Conservation (phyloP, 2,113 vertebrate genomes). For the Lates calcarifer region DNA sequence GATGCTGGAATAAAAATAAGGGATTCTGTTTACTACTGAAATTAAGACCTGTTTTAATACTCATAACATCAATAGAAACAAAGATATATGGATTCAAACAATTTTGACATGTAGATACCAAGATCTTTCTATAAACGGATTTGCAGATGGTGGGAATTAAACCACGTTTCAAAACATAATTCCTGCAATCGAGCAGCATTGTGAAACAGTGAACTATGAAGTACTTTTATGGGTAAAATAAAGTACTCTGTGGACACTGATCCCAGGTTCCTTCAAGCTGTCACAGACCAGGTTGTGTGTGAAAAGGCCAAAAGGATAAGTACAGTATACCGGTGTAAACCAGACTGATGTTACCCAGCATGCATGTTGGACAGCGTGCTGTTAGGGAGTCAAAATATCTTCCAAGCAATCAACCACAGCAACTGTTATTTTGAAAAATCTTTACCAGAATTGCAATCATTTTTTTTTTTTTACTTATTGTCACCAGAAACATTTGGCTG, state of each 20-base stretch:
- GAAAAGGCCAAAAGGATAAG: constrained; percentile 7
- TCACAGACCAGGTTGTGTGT: not conserved
- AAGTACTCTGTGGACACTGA: not conserved
- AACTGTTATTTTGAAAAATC: constrained; percentile 59
- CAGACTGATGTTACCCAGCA: constrained; percentile 30
- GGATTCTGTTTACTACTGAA: not conserved
- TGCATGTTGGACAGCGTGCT: constrained; percentile 33
- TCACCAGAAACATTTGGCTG: constrained; percentile 78
- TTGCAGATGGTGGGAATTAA: not conserved
- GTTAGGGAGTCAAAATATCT: not conserved
- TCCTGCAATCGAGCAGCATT: not conserved
- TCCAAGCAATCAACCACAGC: constrained; percentile 53
- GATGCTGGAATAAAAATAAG: not conserved
- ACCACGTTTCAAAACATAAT: not conserved
- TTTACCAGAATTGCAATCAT: constrained; percentile 67
- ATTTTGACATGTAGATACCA: not conserved
- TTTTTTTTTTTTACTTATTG: constrained; percentile 54
- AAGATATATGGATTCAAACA: not conserved
- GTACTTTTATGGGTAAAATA: not conserved
- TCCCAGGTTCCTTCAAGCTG: not conserved
- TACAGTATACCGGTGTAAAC: not conserved
- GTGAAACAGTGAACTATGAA: constrained; percentile 2
- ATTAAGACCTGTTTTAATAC: not conserved
- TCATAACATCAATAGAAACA: not conserved
- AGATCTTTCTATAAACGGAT: not conserved